Conservation (phyloP, 2,113 vertebrate species). For the Scomber scombrus region DNA sequence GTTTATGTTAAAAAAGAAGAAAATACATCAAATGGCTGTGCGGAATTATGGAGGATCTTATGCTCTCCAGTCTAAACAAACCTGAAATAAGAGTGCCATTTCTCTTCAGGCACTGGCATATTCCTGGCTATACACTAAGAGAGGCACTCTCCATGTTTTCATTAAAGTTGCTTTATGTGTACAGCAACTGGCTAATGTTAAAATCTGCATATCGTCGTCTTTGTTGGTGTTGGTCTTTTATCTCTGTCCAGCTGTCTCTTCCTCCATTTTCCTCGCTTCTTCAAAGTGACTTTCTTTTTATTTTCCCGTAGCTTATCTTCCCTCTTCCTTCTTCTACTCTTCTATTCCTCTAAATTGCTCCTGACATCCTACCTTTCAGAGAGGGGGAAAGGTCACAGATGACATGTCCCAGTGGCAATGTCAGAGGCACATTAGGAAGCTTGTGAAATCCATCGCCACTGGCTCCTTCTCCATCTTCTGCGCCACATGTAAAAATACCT, state of each 20-base stretch:
- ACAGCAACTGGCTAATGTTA: conserved; percentile 19
- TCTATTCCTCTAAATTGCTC: conserved; percentile 36
- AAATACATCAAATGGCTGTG: conserved; percentile 42
- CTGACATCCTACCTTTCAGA: conserved; percentile 41
- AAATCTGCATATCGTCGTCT: conserved; percentile 5
- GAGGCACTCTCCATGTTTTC: conserved; percentile 40
- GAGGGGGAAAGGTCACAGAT: conserved; percentile 58
- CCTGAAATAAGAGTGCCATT: conserved; percentile 47
- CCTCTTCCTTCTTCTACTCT: neutral
- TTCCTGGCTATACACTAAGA: conserved; percentile 44
- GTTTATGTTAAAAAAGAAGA: conserved; percentile 34
- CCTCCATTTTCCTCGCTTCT: neutral
- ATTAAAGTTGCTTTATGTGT: conserved; percentile 44
- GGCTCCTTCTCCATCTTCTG: conserved; percentile 32
- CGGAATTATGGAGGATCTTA: conserved; percentile 53
- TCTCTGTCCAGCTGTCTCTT: conserved; percentile 10
- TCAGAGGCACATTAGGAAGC: conserved; percentile 70
- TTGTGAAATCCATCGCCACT: conserved; percentile 69
- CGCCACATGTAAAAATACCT: conserved; percentile 60
- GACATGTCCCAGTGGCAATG: conserved; percentile 77
- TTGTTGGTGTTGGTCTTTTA: conserved; percentile 15
- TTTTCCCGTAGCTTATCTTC: neutral
- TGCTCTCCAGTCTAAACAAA: conserved; percentile 62
- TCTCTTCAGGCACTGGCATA: conserved; percentile 55
- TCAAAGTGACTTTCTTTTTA: conserved; percentile 22